Percentiles rank a stretch among this genome's conserved stretches.
Evolutionary conservation across 53 echinoderm and acorn worm species (phyloP).

Genomic region (Mesocentrotus franciscanus): DNA sequence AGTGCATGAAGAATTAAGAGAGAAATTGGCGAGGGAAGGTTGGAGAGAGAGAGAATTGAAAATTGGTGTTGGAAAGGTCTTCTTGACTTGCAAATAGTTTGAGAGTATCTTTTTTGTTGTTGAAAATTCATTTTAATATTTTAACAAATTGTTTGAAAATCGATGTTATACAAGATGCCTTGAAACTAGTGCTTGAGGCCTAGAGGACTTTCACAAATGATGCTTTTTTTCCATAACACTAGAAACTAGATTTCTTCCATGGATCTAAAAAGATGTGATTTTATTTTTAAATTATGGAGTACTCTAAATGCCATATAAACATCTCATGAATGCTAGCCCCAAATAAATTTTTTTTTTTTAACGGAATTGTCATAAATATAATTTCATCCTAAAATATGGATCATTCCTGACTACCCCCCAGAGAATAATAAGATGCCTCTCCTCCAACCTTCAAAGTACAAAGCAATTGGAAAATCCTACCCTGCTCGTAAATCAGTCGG

Average conservation of each 20-base stretch:
- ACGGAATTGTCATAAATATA: not conserved
- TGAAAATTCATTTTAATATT: no score
- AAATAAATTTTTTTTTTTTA: not conserved
- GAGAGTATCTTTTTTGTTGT: no score
- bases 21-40: not conserved
- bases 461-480: constrained; percentile 37
- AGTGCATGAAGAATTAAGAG: not conserved
- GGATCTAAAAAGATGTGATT: no score
- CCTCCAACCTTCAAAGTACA: constrained; percentile 31
- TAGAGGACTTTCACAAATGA: no score
- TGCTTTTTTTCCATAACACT: not conserved
- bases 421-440: constrained; percentile 8
- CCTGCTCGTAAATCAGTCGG: constrained; percentile 26
- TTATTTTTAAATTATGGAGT: no score
- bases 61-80: no score
- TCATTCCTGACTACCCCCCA: not conserved
- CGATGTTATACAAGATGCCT: no score
- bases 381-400: constrained; percentile 17
- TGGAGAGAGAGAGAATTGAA: not conserved
- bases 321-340: not conserved
- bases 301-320: no score
- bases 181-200: no score
- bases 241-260: not conserved
- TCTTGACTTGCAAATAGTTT: no score
- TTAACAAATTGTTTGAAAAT: no score